These are phyloP conservation scores for Macrotrachela quadricornifera DNA, from an alignment of 1,140 invertebrate genomes.

Conservation along the genomic window DNA sequence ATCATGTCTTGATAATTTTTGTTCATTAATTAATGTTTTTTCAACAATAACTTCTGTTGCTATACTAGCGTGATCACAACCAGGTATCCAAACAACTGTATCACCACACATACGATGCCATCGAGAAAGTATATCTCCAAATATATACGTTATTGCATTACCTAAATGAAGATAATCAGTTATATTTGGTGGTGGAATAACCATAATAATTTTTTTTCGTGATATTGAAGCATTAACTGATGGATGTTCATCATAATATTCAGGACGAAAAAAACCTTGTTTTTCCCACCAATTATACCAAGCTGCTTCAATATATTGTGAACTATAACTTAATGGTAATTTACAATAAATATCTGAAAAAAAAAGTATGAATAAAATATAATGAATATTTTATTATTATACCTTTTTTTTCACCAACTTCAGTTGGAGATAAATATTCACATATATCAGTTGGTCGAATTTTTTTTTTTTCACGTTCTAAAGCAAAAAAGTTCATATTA, in stretches of 20 bases:
- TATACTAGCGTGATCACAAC: constrained; percentile 76
- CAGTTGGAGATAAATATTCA: too few species aligned
- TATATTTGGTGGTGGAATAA: constrained; percentile 25
- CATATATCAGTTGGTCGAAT: too few species aligned
- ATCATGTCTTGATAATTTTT: constrained; percentile 53
- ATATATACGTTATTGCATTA: constrained; percentile 19
- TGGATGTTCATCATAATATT: too few species aligned
- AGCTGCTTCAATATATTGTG: constrained; percentile 79
- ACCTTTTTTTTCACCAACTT: not conserved
- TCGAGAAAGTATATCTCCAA: constrained; percentile 19
- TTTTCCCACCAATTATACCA: constrained; percentile 92
- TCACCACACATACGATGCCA: not conserved
- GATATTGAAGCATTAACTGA: too few species aligned
- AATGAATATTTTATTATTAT: not conserved
- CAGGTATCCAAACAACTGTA: constrained; percentile 43
- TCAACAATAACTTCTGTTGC: constrained; percentile 73
- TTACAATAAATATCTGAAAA: not conserved
- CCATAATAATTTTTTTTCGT: too few species aligned
- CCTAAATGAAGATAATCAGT: constrained; percentile 22
- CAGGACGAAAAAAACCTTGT: constrained; percentile 87
- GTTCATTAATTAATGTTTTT: constrained; percentile 44
- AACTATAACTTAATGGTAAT: constrained; percentile 83
- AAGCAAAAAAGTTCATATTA: too few species aligned
- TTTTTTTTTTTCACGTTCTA: too few species aligned
- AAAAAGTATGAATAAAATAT: not conserved